A percentile compares a stretch with the other conserved stretches of the same genome.
phyloP scores from a whole-genome alignment of 2,797 vertebrate genomes.

The Eutrigla gurnardus region DNA sequence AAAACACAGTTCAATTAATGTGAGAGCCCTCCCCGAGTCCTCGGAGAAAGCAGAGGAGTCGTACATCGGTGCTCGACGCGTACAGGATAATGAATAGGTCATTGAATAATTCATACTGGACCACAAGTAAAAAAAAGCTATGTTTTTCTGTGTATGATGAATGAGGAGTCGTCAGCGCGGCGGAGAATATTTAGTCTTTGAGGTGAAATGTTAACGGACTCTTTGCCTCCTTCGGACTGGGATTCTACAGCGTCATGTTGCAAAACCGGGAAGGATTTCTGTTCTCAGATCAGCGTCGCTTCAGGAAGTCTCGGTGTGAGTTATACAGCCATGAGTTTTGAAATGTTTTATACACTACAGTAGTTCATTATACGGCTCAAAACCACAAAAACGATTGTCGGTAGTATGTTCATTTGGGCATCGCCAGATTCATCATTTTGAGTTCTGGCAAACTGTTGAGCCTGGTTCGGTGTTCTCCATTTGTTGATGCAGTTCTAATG shows the following conservation, averaged over 20 bases:
- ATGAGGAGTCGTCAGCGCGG: constrained; percentile 51
- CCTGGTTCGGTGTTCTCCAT: neutral
- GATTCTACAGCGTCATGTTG: neutral
- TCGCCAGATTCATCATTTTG: neutral
- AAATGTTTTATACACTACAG: neutral
- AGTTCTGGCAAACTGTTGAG: neutral
- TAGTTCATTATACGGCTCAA: neutral
- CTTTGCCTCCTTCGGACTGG: neutral
- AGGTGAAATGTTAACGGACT: constrained; percentile 49
- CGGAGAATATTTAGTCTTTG: constrained; percentile 47
- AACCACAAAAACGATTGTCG: too few species aligned
- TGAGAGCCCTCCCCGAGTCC: constrained; percentile 61
- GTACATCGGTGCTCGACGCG: constrained; percentile 29
- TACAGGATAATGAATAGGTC: constrained; percentile 62
- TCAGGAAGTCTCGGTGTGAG: neutral
- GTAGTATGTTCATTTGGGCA: neutral
- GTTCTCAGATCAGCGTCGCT: neutral
- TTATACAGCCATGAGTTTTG: neutral
- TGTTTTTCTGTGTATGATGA: constrained; percentile 67
- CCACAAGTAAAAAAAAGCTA: constrained; percentile 67
- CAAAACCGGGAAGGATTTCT: neutral
- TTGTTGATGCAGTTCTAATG: neutral
- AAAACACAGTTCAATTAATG: constrained; percentile 73
- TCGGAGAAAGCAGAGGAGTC: constrained; percentile 31
- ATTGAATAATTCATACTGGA: constrained; percentile 75